Evolutionary conservation across 1,140 invertebrate genomes (phyloP).

Genomic region (Asbolus verrucosus): DNA sequence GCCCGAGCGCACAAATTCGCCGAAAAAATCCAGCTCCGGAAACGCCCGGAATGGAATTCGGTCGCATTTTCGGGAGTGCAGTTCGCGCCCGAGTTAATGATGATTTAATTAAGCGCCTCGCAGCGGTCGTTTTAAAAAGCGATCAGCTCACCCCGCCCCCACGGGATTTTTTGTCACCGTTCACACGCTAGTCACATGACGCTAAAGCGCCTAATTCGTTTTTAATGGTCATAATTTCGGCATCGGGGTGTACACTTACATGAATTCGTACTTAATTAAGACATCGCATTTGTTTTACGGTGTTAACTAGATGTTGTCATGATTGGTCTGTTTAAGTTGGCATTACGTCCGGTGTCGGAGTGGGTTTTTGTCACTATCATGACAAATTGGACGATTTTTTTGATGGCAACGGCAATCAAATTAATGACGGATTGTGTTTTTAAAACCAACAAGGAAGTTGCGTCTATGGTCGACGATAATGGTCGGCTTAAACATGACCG

Average conservation of each 20-base stretch:
- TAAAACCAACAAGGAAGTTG: slow-evolving; percentile 1
- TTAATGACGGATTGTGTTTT: slow-evolving; percentile 30
- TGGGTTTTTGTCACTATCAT: slow-evolving; percentile 14
- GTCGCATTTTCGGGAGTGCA: no score
- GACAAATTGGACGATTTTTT: slow-evolving; percentile 25
- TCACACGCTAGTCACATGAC: slow-evolving; percentile 34
- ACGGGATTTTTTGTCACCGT: slow-evolving; percentile 15
- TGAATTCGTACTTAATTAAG: slow-evolving; percentile 25
- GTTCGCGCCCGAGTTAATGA: no score
- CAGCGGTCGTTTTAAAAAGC: slow-evolving; percentile 32
- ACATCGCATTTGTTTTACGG: slow-evolving; percentile 30
- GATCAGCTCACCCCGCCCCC: slow-evolving; percentile 21
- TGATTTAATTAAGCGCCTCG: slow-evolving; percentile 23
- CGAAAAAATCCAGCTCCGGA: neutral
- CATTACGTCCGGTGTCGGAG: slow-evolving; percentile 25
- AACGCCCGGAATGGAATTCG: no score
- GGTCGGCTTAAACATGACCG: neutral
- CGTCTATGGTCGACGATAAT: no score
- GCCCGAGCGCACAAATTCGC: neutral
- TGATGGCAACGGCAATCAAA: neutral
- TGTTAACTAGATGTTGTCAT: slow-evolving; percentile 32
- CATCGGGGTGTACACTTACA: slow-evolving; percentile 1
- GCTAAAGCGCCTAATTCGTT: slow-evolving; percentile 30
- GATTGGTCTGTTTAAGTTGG: slow-evolving; percentile 8
- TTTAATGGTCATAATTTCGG: slow-evolving; percentile 35